A percentile compares a stretch with the other conserved stretches of the same genome.
Conservation (phyloP, 2,113 vertebrate genomes). For the Peromyscus maniculatus region DNA sequence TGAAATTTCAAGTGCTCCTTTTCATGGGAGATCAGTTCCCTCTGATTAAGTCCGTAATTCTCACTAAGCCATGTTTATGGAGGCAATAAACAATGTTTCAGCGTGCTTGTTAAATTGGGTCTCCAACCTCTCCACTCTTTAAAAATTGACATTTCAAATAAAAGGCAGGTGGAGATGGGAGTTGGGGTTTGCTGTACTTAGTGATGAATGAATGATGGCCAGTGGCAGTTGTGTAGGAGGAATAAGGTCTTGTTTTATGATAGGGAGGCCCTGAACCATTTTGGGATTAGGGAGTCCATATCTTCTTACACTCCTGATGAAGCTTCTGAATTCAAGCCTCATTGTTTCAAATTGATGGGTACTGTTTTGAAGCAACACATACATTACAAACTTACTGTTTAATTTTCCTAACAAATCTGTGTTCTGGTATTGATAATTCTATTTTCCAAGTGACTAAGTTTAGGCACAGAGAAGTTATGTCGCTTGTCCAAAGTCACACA, state of each 20-base stretch:
- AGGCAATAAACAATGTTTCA: conserved; percentile 91
- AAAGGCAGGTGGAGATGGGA: conserved; percentile 89
- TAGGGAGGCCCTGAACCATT: conserved; percentile 66
- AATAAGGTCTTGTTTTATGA: conserved; percentile 75
- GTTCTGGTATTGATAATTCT: not conserved
- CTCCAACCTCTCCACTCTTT: conserved; percentile 89
- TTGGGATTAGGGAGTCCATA: conserved; percentile 60
- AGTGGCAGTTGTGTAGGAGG: conserved; percentile 78
- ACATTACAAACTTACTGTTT: not conserved
- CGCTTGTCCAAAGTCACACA: conserved; percentile 42
- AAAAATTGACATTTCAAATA: conserved; percentile 90
- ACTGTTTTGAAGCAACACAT: conserved; percentile 48
- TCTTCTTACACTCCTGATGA: conserved; percentile 61
- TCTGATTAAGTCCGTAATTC: conserved; percentile 92
- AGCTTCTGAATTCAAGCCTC: conserved; percentile 54
- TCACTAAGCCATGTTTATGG: conserved; percentile 92
- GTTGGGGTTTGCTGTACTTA: conserved; percentile 78
- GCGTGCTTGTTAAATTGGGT: conserved; percentile 90
- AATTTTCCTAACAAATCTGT: conserved; percentile 35
- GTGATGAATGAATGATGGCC: conserved; percentile 86
- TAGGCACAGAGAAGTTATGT: conserved; percentile 46
- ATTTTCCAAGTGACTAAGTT: conserved; percentile 48
- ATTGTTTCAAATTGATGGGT: conserved; percentile 59
- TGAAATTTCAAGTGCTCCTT: conserved; percentile 90
- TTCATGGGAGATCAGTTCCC: conserved; percentile 90